Conservation (phyloP, 2,797 vertebrate species). For the Delichon dasypus region DNA sequence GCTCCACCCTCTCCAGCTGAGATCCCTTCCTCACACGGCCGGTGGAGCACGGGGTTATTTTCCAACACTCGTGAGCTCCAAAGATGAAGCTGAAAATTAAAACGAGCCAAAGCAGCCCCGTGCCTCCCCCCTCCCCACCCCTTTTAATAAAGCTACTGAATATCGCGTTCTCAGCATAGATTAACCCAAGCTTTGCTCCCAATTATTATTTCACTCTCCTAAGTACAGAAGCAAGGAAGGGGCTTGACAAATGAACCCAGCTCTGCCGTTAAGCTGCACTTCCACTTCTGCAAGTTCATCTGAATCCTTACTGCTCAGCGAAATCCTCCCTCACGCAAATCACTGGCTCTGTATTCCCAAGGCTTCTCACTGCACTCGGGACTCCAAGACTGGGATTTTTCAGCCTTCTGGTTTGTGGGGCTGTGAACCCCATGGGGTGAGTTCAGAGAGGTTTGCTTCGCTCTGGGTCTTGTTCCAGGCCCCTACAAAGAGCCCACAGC, state of each 20-base stretch:
- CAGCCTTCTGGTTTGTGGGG: background rate
- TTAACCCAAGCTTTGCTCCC: constrained; percentile 60
- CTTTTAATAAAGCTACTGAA: constrained; percentile 50
- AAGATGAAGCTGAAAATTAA: constrained; percentile 4
- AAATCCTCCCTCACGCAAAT: background rate
- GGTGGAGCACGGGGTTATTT: background rate
- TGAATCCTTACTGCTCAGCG: background rate
- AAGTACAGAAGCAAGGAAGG: background rate
- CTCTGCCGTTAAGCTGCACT: background rate
- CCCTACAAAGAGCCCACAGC: background rate
- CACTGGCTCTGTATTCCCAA: background rate
- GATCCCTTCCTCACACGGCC: background rate
- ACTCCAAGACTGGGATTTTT: background rate
- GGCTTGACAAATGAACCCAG: constrained; percentile 2
- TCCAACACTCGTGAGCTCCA: background rate
- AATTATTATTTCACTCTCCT: constrained; percentile 27
- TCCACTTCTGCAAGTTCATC: background rate
- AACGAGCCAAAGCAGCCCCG: background rate
- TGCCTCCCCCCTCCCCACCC: background rate
- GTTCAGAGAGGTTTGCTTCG: background rate
- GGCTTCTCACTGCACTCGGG: background rate
- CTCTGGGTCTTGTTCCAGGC: background rate
- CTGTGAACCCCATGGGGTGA: background rate
- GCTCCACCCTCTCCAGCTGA: background rate
- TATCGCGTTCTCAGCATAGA: background rate